Conservation (phyloP, 1,140 invertebrate genomes). For the Microplitis mediator region DNA sequence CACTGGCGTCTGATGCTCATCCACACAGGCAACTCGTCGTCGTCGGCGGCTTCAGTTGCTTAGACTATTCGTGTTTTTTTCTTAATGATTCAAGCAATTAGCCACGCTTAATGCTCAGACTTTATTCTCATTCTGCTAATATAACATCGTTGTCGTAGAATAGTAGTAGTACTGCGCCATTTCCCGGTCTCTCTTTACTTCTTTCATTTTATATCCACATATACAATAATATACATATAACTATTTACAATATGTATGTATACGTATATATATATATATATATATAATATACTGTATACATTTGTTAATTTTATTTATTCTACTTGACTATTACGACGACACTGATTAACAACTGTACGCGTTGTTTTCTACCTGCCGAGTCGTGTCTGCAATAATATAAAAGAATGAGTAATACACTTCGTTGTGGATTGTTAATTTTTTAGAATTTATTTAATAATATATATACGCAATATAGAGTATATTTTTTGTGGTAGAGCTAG, state of each 20-base stretch:
- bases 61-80: conserved; percentile 61
- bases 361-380: too few species aligned
- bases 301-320: not conserved
- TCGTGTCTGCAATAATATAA: not conserved
- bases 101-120: conserved; percentile 61
- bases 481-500: not conserved
- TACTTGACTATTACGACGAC: not conserved
- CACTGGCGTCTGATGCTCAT: conserved; percentile 35
- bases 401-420: not conserved
- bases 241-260: too few species aligned
- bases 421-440: not conserved
- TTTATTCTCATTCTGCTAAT: conserved; percentile 43
- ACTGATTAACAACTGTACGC: not conserved
- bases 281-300: not conserved
- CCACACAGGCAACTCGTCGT: conserved; percentile 1
- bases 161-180: conserved; percentile 39
- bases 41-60: conserved; percentile 25
- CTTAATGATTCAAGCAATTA: conserved; percentile 64
- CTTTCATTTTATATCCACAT: not conserved
- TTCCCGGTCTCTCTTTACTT: conserved; percentile 12
- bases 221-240: too few species aligned
- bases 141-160: conserved; percentile 28
- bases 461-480: too few species aligned
- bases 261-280: too few species aligned
- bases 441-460: too few species aligned